A percentile compares a stretch with the other conserved stretches of the same genome.
phyloP scores from a whole-genome alignment of 2,113 vertebrate species.

The Carassius gibelio region DNA sequence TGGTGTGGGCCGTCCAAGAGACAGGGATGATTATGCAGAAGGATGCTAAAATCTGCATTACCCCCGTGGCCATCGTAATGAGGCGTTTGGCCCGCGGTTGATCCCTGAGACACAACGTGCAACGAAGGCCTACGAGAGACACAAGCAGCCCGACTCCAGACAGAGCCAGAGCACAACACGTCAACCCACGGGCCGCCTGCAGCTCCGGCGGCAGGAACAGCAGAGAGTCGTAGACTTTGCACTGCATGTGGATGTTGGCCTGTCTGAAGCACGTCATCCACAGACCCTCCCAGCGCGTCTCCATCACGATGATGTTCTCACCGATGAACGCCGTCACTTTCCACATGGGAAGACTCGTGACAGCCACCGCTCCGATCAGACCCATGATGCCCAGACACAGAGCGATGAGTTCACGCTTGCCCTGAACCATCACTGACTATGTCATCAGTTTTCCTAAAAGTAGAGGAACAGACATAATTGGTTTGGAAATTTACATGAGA shows the following conservation, averaged over 20 bases:
- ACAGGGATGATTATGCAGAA: conserved; percentile 63
- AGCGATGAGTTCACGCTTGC: conserved; percentile 76
- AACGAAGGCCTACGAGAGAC: conserved; percentile 76
- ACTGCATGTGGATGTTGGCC: conserved; percentile 74
- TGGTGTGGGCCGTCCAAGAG: conserved; percentile 61
- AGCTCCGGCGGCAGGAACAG: conserved; percentile 74
- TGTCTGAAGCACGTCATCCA: conserved; percentile 85
- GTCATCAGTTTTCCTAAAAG: neutral
- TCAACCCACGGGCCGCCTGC: conserved; percentile 77
- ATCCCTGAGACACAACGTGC: conserved; percentile 64
- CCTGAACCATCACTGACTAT: conserved; percentile 73
- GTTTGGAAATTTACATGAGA: neutral
- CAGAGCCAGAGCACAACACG: conserved; percentile 72
- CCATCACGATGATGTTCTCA: conserved; percentile 80
- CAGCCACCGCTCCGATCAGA: conserved; percentile 77
- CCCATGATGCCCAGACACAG: conserved; percentile 79
- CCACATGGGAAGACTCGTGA: conserved; percentile 90
- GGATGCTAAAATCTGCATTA: conserved; percentile 57
- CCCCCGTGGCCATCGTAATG: conserved; percentile 48
- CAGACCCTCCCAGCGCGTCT: conserved; percentile 87
- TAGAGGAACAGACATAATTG: conserved; percentile 54
- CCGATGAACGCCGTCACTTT: conserved; percentile 87
- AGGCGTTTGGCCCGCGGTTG: conserved; percentile 53
- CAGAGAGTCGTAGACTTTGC: conserved; percentile 77
- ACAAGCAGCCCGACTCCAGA: conserved; percentile 73